Evolutionary conservation across 2,888 invertebrate species (phyloP), one percentile per base, ranked within the genome.

Genomic region (Embidobia sp.): DNA sequence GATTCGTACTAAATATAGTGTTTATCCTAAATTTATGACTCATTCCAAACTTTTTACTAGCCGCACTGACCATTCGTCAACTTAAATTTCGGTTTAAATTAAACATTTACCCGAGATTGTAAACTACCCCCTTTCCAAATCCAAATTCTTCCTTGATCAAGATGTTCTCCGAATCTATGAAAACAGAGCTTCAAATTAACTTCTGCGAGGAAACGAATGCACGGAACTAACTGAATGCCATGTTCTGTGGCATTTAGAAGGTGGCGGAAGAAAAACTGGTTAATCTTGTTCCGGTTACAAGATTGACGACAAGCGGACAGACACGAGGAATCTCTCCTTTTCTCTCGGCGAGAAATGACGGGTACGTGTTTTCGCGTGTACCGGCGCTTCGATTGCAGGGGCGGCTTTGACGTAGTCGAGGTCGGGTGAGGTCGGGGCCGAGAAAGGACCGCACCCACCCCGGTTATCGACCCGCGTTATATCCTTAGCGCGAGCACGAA

Each of bases 381-480:
- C 69, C 59, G 49, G 49, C 57, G 49, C 29, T 64, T 57, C 55
- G 49, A 73, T 73, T 64, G 59, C 59, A 59, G 55, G 35, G 29
- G 59, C 59, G 57, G 64, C 27, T 55, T 64, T 64, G 61, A 48
- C 63, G 73, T 63, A 40, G 53, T 6, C 69, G 70, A 70, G 76
- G 64, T 70, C 76, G 70, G 64, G 42, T 57, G 70, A 77, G 59
- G 72, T 77, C 72, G 77, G 67, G 72, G 77, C 70, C 49, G 66
- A 35, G 70, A 66, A 72, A 78, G 76, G 69, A 79, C 78, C 78
- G 78, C 78, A 79, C 78, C 78, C 73, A 79, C 75, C 67, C 72
- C 75, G 78, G 67, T 76, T 79, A 79, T 79, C 78, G 78, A 76
- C 76, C 76, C 69, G 59, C 31, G 63, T 75, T 67, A 69, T 66